Base-by-base conservation (phyloP, 1,140 invertebrate genomes). In the Andricus grossulariae region DNA sequence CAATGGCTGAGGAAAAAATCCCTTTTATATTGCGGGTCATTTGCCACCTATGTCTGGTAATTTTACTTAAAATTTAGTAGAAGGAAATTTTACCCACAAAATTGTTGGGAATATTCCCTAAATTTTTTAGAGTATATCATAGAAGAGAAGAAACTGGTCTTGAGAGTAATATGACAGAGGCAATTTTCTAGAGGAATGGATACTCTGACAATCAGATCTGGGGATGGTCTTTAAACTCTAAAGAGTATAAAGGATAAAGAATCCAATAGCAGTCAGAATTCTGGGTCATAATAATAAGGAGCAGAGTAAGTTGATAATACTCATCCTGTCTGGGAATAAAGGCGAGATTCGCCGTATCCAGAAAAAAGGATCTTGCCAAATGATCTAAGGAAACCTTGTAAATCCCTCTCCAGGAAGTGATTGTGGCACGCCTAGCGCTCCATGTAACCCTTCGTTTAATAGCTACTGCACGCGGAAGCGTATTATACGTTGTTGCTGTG, bases 361-460 rank as follows among this genome's bases (percentile, higher is more conserved):
- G 55, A 39, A 66, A 66, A 45, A 66, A 15, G 57, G 25, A 66
- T 32, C 57, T 66, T 32, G 11, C 32, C 57, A 21, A 66, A 32
- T 66, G 57, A 66, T 66, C 57, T 66, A 66, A 16, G 57, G 57
- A 73, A 73, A 52, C 49, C 32, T 21, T 73, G 54, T 50, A 11
- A 16, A 55, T n/a, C 75, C 80, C 52, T 50, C 74, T 82, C 57
- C 80, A 76, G 80, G 82, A 84, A 84, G 80, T 54, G 70, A 76
- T 50, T 54, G 25, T 49, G 83, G 73, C 78, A 80, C 80, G 75
- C 80, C 77, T 84, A 79, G 81, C 77, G 77, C 72, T 11, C 54
- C 79, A 50, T 85, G 79, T 84, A 86, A 81, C 82, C 81, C 71
- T 81, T 85, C 83, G 79, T 85, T 85, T 85, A 86, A 86, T 86